phyloP scores from a whole-genome alignment of 2,113 vertebrate genomes.

The Hirundichthys speculiger region DNA sequence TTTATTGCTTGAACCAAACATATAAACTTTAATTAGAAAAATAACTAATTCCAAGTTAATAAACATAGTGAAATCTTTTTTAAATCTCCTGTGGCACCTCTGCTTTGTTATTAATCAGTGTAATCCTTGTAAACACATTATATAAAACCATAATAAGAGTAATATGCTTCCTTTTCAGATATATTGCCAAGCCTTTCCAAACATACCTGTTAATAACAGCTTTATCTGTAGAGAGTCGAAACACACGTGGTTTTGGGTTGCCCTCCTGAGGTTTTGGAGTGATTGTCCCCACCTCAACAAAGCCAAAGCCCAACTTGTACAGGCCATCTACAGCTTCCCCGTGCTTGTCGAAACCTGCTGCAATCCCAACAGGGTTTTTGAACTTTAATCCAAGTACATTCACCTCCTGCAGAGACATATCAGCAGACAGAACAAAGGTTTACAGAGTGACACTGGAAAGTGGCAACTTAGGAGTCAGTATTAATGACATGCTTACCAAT shows the following conservation, averaged over 20 bases:
- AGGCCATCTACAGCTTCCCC: conserved; percentile 93
- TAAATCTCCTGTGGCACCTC: too few species aligned
- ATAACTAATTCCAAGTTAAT: too few species aligned
- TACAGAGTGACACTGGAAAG: neutral
- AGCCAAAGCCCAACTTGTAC: conserved; percentile 92
- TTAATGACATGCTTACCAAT: conserved; percentile 76
- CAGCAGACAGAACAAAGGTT: neutral
- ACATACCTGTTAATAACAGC: conserved; percentile 93
- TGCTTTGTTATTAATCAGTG: too few species aligned
- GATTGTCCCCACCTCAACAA: conserved; percentile 94
- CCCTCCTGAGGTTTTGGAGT: conserved; percentile 93
- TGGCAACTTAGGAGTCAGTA: neutral
- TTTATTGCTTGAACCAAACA: too few species aligned
- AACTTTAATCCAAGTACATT: conserved; percentile 86
- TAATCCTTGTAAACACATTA: too few species aligned
- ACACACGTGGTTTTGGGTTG: conserved; percentile 91
- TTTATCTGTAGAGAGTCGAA: conserved; percentile 86
- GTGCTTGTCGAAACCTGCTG: conserved; percentile 96
- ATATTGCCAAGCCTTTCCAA: neutral
- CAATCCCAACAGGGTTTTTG: conserved; percentile 91
- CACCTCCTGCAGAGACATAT: conserved; percentile 82
- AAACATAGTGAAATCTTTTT: too few species aligned
- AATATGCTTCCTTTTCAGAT: too few species aligned
- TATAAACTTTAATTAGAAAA: too few species aligned
- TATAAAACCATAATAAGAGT: too few species aligned